Conservation (phyloP, 2,888 invertebrate genomes). For the Crepidodera aurea region DNA sequence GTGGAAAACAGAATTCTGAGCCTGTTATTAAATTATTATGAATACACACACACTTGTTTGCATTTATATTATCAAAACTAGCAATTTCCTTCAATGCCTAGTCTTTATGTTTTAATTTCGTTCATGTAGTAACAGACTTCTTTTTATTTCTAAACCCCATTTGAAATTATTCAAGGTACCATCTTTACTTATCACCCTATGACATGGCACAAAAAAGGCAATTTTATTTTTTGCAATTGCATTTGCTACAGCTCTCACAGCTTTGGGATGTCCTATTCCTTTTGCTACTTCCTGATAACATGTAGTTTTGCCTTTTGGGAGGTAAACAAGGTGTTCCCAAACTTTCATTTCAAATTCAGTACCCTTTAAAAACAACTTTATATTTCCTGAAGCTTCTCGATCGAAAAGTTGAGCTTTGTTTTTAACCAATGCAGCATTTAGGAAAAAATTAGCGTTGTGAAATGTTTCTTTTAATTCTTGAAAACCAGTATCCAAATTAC, state of each 20-base stretch:
- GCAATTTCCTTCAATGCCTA: too few relatives aligned
- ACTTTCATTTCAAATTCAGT: conserved; percentile 55
- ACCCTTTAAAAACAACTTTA: conserved; percentile 52
- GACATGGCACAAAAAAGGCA: conserved; percentile 57
- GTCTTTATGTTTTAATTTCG: too few relatives aligned
- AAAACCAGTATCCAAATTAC: conserved; percentile 37
- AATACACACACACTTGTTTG: too few relatives aligned
- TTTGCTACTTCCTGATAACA: conserved; percentile 55
- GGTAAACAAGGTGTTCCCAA: conserved; percentile 53
- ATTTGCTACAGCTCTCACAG: conserved; percentile 57
- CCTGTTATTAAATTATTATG: too few relatives aligned
- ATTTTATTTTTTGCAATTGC: conserved; percentile 57
- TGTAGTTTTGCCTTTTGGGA: conserved; percentile 52
- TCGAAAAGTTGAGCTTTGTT: conserved; percentile 35
- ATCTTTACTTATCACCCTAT: conserved; percentile 55
- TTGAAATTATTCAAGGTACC: conserved; percentile 54
- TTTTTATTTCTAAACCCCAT: conserved; percentile 53
- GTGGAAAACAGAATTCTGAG: too few relatives aligned
- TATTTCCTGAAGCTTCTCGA: conserved; percentile 27
- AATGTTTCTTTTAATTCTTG: conserved; percentile 46
- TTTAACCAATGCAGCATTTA: conserved; percentile 43
- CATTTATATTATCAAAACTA: too few relatives aligned
- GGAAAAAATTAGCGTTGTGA: conserved; percentile 48
- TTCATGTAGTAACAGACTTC: conserved; percentile 52
- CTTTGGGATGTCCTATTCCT: conserved; percentile 53